Percentiles rank a stretch among this genome's conserved stretches.
Evolutionary conservation across 2,113 vertebrate species (phyloP).

Genomic region (Brachypodius melanocephalos): DNA sequence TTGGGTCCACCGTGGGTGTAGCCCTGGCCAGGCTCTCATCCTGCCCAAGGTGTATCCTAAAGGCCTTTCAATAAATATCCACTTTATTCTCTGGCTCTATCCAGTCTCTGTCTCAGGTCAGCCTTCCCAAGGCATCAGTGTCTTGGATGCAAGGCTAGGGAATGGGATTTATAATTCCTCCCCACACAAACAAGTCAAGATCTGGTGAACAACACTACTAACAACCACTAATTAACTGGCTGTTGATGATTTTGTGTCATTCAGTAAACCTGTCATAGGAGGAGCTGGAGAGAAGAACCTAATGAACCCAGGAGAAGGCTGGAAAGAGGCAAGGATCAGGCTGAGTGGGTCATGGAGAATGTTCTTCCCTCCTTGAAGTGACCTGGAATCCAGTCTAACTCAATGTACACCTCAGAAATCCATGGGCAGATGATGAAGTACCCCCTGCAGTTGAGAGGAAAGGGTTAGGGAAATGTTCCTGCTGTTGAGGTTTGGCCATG

Average conservation of each 20-base stretch:
- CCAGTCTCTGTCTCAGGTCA: not conserved
- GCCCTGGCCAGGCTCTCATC: not conserved
- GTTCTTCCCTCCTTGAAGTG: not conserved
- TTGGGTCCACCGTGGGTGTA: not conserved
- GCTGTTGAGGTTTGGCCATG: not conserved
- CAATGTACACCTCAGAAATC: not conserved
- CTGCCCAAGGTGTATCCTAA: not conserved
- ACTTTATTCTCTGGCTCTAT: not conserved
- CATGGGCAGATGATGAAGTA: not conserved
- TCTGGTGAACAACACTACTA: not conserved
- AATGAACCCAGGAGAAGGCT: not conserved
- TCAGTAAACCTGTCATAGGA: not conserved
- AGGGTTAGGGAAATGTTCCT: not conserved
- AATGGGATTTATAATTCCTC: not conserved
- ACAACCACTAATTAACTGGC: not conserved
- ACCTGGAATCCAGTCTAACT: not conserved
- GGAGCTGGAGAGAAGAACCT: not conserved
- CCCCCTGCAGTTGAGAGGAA: not conserved
- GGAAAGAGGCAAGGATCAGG: not conserved
- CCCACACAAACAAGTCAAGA: not conserved
- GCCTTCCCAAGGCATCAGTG: not conserved
- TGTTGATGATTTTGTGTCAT: not conserved
- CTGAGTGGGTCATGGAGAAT: not conserved
- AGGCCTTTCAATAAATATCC: not conserved
- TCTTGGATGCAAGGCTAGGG: not conserved